Percentiles rank a stretch among this genome's conserved stretches.
phyloP scores from a whole-genome alignment of 2,888 invertebrate species.

The Ariolimax columbianus region DNA sequence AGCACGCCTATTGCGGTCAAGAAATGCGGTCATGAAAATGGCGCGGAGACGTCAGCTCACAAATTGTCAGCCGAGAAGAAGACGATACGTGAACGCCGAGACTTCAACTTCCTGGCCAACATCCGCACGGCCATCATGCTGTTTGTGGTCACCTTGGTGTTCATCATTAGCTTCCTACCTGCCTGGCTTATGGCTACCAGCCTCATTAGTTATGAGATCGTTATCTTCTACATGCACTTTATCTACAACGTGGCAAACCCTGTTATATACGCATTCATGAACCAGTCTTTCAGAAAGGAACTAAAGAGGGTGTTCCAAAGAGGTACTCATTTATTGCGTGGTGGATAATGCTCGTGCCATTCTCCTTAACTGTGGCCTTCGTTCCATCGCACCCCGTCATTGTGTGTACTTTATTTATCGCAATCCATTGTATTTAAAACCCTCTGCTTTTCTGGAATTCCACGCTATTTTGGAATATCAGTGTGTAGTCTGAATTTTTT shows the following conservation, averaged over 20 bases:
- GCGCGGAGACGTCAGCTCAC: constrained; percentile 26
- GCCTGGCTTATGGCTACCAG: constrained; percentile 76
- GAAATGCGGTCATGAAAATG: constrained; percentile 32
- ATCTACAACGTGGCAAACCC: constrained; percentile 78
- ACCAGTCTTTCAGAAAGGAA: constrained; percentile 77
- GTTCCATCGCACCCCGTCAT: constrained; percentile 4
- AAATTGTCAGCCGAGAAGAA: constrained; percentile 51
- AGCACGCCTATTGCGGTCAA: neutral
- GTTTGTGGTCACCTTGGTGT: constrained; percentile 78
- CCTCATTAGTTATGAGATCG: constrained; percentile 67
- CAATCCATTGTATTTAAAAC: neutral
- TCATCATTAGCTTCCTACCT: constrained; percentile 77
- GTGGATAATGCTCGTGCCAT: constrained; percentile 18
- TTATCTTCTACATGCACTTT: constrained; percentile 78
- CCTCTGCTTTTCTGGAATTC: neutral
- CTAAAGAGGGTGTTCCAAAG: constrained; percentile 66
- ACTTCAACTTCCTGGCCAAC: constrained; percentile 74
- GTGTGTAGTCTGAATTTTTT: neutral
- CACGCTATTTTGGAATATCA: neutral
- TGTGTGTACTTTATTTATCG: neutral
- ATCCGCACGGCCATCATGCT: constrained; percentile 78
- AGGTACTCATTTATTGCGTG: constrained; percentile 48
- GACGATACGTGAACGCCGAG: constrained; percentile 62
- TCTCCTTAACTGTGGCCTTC: constrained; percentile 20
- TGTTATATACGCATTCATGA: constrained; percentile 79